A percentile compares a stretch with the other conserved stretches of the same genome.
Conservation (phyloP, 2,113 vertebrate genomes). For the Tympanuchus pallidicinctus region DNA sequence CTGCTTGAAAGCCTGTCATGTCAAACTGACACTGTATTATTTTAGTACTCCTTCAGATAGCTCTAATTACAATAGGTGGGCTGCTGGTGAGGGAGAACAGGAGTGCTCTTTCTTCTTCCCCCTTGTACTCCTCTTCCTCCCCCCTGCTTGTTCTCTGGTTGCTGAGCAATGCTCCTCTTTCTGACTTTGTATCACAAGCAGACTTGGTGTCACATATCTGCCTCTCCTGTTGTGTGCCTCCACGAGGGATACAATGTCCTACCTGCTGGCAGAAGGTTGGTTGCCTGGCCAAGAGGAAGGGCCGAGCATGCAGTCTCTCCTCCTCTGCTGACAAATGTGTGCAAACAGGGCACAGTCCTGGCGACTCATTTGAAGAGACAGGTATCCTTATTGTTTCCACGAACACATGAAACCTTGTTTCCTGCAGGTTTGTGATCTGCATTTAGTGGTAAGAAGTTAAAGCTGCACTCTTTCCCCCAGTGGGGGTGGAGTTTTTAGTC, state of each 20-base stretch:
- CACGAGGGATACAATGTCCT: not conserved
- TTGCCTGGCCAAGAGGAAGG: not conserved
- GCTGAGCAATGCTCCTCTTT: not conserved
- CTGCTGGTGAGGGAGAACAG: not conserved
- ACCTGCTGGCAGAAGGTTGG: not conserved
- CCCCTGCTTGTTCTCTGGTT: not conserved
- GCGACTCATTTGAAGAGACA: not conserved
- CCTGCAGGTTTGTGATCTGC: not conserved
- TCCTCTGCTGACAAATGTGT: not conserved
- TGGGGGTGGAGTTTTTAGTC: not conserved
- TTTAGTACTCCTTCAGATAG: not conserved
- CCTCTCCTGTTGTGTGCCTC: not conserved
- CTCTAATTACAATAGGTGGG: not conserved
- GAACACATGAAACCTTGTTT: fast-evolving
- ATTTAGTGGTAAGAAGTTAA: not conserved
- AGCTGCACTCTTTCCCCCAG: not conserved
- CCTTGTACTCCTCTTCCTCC: not conserved
- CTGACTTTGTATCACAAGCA: not conserved
- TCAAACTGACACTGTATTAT: fast-evolving
- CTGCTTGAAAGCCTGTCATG: not conserved
- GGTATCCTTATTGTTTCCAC: not conserved
- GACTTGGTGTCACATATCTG: not conserved
- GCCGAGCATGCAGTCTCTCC: not conserved
- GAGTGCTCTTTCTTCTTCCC: not conserved
- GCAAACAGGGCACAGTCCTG: no score